phyloP scores from a whole-genome alignment of 2,888 invertebrate genomes.

The Eristalis tenax region DNA sequence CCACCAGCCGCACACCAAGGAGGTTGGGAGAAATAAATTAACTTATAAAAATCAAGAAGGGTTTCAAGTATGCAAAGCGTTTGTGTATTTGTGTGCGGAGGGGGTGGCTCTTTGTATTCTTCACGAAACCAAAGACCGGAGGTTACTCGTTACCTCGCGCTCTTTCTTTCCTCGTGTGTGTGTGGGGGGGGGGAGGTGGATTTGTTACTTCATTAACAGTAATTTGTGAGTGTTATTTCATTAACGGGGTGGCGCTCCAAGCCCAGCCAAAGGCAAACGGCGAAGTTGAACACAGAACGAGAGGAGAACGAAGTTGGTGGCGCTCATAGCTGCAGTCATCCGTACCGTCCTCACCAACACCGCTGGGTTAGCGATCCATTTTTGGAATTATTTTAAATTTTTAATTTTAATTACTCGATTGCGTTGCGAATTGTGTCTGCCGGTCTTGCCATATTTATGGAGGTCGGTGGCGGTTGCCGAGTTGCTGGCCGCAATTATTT shows the following conservation, averaged over 20 bases:
- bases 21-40: constrained; percentile 61
- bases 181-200: constrained; percentile 19
- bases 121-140: constrained; percentile 6
- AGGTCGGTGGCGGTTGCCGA: constrained; percentile 5
- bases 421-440: constrained; percentile 22
- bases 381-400: constrained; percentile 68
- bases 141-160: constrained; percentile 30
- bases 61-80: constrained; percentile 67
- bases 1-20: too few species aligned
- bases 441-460: not conserved
- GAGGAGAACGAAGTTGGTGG: not conserved
- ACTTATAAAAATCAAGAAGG: constrained; percentile 72
- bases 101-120: not conserved
- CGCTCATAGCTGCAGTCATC: not conserved
- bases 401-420: constrained; percentile 69
- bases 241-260: constrained; percentile 27
- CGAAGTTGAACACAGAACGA: not conserved
- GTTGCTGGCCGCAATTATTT: not conserved
- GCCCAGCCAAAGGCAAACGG: constrained; percentile 1
- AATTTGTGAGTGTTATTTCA: constrained; percentile 71
- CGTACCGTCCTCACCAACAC: not conserved
- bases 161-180: not conserved
- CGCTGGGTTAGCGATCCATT: constrained; percentile 19
- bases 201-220: constrained; percentile 72
- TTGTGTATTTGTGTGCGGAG: not conserved